Evolutionary conservation across 2,888 invertebrate species (phyloP), one percentile per base, ranked within the genome.

Genomic region (Chymomyza amoena): DNA sequence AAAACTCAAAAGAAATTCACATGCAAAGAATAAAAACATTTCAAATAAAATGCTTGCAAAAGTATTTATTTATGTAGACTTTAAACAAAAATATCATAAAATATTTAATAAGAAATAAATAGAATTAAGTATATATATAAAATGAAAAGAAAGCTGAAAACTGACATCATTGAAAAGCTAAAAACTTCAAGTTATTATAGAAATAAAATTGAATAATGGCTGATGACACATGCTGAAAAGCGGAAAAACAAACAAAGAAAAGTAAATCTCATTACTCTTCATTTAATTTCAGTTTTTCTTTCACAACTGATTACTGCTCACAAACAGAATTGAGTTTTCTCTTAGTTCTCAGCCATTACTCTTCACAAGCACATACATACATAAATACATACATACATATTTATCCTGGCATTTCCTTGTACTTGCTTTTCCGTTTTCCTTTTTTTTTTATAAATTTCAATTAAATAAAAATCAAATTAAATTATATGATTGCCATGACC

Each of bases 391-490:
- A 6, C 39, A 45, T 13, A 13, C 39, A 45, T 7, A 45, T 45
- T 39, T 7, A 61, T 60, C 45, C 39, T 64, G 36, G 25, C 36
- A 45, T 18, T 54, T 54, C 16, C 16, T 4, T 60, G 3, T 54
- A 61, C 59, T 63, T 62, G 64, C 61, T 54, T 69, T 62, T 66
- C 61, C 72, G 28, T 63, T 69, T 79, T 16, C 61, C 73, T 73
- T 73, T 82, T 84, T 73, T 77, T 87, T 81, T 75, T 82, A 77
- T 87, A 87, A 82, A 84, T 82, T 87, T 83, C 80, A 85, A 87
- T 83, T 83, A 83, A 83, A 82, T 79, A 76, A 80, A 73, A 85
- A 83, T 85, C 78, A 83, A 87, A 83, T 80, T 64, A 77, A 87
- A 82, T 80, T 72, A 85, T 85, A 65, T 77, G 73, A 76, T 75